Evolutionary conservation across 2,113 vertebrate species (phyloP).

Genomic region (Ictalurus furcatus): DNA sequence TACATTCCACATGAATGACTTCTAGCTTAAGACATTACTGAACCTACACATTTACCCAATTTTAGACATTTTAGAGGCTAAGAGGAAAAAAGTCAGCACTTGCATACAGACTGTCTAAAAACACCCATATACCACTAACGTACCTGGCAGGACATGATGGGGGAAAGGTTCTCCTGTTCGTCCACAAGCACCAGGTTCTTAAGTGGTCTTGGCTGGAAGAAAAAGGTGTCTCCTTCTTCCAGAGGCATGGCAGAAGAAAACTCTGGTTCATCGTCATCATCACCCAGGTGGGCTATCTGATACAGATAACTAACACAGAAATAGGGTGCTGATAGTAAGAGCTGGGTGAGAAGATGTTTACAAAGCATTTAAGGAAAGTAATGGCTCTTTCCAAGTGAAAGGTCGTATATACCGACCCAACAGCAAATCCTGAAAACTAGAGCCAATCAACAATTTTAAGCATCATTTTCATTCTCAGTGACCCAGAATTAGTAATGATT

Average conservation of each 20-base stretch:
- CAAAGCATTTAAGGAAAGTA: not conserved
- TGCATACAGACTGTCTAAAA: not conserved
- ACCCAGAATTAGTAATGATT: no score
- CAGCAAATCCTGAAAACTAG: no score
- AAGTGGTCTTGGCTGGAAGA: constrained; percentile 94
- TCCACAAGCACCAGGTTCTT: constrained; percentile 97
- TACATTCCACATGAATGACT: not conserved
- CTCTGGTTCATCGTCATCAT: constrained; percentile 96
- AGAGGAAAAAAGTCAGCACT: not conserved
- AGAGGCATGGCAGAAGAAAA: constrained; percentile 99
- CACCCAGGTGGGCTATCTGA: constrained; percentile 96
- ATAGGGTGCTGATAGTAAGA: not conserved
- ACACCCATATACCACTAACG: not conserved
- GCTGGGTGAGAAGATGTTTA: not conserved
- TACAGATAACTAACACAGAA: constrained; percentile 80
- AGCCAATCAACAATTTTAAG: no score
- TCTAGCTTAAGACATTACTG: not conserved
- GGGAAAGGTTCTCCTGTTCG: constrained; percentile 93
- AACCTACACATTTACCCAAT: not conserved
- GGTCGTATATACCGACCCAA: no score
- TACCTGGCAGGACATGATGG: constrained; percentile 96
- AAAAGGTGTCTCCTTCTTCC: constrained; percentile 97
- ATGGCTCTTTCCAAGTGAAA: no score
- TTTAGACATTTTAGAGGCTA: not conserved
- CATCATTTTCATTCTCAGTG: no score